These are phyloP conservation scores for Australoheros scitulus DNA, from an alignment of 2,113 vertebrate species.

Conservation along the genomic window DNA sequence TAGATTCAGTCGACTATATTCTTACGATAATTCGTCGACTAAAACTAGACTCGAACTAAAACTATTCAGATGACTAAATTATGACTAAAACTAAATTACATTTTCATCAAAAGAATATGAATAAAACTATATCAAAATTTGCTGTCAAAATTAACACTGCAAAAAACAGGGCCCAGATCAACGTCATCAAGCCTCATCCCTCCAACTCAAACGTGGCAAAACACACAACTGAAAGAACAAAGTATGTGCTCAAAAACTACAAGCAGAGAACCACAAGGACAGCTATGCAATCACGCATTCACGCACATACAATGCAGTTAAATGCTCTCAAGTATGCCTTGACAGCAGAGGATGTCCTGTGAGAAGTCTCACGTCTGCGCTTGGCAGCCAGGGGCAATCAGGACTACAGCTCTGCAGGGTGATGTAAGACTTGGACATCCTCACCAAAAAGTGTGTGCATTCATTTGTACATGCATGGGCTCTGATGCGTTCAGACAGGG, in stretches of 20 bases:
- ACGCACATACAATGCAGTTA: neutral
- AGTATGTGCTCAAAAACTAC: neutral
- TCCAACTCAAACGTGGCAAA: neutral
- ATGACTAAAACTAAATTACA: no score
- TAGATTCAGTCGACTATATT: no score
- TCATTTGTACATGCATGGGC: constrained; percentile 15
- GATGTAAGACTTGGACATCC: constrained; percentile 16
- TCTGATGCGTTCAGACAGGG: constrained; percentile 2
- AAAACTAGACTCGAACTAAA: no score
- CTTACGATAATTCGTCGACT: no score
- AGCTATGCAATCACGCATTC: neutral
- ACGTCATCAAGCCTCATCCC: neutral
- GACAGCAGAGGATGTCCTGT: constrained; percentile 42
- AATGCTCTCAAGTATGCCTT: neutral
- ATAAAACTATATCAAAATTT: no score
- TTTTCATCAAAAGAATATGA: no score
- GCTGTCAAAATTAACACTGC: no score
- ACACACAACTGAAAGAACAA: neutral
- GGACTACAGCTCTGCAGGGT: constrained; percentile 14
- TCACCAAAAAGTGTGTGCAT: constrained; percentile 19
- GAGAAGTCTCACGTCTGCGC: constrained; percentile 13
- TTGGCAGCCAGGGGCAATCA: constrained; percentile 22
- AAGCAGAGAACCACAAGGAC: neutral
- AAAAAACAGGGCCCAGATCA: neutral
- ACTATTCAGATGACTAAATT: no score